Conservation (phyloP, 2,113 vertebrate genomes). For the Oryzias celebensis region DNA sequence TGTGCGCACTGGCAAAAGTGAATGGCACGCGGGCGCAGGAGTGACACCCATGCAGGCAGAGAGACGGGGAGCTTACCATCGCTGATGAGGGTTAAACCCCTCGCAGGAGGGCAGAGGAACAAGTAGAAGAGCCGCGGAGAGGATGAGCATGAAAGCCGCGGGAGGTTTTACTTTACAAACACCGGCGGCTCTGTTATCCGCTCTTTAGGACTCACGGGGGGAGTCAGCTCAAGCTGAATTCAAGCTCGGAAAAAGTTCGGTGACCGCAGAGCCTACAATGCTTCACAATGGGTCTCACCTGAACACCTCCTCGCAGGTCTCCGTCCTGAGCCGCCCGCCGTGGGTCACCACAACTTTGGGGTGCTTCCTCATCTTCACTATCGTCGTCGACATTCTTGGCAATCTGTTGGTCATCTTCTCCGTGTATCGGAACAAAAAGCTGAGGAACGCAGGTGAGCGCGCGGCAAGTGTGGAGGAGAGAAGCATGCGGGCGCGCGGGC, state of each 20-base stretch:
- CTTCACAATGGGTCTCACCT: slow-evolving; percentile 79
- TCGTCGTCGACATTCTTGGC: slow-evolving; percentile 91
- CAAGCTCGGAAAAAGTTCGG: slow-evolving; percentile 57
- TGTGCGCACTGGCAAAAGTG: slow-evolving; percentile 63
- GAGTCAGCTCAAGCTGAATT: slow-evolving; percentile 33
- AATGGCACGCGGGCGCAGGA: slow-evolving; percentile 65
- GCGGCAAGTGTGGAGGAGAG: not conserved
- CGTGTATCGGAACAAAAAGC: slow-evolving; percentile 92
- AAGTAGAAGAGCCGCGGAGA: slow-evolving; percentile 19
- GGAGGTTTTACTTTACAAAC: slow-evolving; percentile 43
- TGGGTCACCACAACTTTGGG: slow-evolving; percentile 88
- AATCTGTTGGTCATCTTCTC: slow-evolving; percentile 94
- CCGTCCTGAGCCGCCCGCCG: slow-evolving; percentile 76
- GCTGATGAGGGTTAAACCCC: slow-evolving; percentile 33
- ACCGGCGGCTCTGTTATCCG: slow-evolving; percentile 17
- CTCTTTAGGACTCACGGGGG: slow-evolving; percentile 14
- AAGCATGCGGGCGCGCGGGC: not conserved
- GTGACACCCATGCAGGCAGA: slow-evolving; percentile 49
- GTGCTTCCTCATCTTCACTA: slow-evolving; percentile 89
- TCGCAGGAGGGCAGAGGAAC: not conserved
- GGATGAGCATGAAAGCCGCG: slow-evolving; percentile 48
- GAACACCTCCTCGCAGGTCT: slow-evolving; percentile 79
- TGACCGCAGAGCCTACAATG: slow-evolving; percentile 69
- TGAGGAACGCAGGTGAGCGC: slow-evolving; percentile 86
- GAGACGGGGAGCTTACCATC: slow-evolving; percentile 17